Evolutionary conservation across 2,113 vertebrate species (phyloP).

Genomic region (Otis tarda): DNA sequence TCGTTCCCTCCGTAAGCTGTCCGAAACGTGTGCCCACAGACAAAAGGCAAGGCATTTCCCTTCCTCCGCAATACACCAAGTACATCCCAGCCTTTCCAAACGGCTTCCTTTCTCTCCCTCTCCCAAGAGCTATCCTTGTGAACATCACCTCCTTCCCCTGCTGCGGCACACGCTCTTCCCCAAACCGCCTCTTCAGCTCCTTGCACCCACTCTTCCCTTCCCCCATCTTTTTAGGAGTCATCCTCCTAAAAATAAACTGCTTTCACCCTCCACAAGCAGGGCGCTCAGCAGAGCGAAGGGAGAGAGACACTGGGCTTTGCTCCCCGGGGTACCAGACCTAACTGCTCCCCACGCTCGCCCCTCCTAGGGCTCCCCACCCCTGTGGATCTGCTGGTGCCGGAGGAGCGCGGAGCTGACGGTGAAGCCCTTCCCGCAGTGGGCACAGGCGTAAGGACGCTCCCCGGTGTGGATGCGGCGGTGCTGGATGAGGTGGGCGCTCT

Average conservation of each 20-base stretch:
- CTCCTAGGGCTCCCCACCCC: not conserved
- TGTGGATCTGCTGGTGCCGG: constrained; percentile 33
- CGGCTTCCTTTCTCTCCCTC: too few species aligned
- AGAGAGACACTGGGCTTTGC: not conserved
- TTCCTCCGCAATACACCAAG: not conserved
- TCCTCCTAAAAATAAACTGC: not conserved
- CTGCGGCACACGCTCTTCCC: accelerated
- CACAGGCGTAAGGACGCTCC: constrained; percentile 37
- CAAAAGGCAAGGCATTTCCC: not conserved
- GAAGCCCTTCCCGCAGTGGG: constrained; percentile 27
- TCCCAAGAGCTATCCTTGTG: not conserved
- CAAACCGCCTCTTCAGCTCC: not conserved
- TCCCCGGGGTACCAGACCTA: not conserved
- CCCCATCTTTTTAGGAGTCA: not conserved
- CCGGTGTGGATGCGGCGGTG: constrained; percentile 46
- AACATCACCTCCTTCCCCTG: not conserved
- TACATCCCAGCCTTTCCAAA: not conserved
- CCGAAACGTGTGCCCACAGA: not conserved
- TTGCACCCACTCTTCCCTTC: accelerated
- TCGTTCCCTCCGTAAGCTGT: not conserved
- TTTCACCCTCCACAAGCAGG: not conserved
- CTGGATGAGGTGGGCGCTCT: constrained; percentile 48
- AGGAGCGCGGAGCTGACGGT: constrained; percentile 28
- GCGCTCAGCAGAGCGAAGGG: accelerated
- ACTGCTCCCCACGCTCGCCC: not conserved